phyloP scores from a whole-genome alignment of 2,113 vertebrate genomes.

The Grantiella picta region DNA sequence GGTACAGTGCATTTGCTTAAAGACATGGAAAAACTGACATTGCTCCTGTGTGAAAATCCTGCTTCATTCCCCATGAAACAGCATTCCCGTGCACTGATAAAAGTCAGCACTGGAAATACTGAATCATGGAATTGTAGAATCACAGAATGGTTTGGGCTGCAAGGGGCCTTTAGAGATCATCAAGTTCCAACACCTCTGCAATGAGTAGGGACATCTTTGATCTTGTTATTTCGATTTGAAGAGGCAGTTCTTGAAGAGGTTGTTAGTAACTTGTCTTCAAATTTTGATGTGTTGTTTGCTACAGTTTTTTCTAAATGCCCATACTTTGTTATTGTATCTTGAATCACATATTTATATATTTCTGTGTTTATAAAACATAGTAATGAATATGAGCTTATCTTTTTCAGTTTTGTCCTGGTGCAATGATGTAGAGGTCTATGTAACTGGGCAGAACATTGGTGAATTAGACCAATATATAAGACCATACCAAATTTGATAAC shows the following conservation, averaged over 20 bases:
- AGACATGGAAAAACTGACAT: not conserved
- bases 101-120: not conserved
- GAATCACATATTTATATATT: not conserved
- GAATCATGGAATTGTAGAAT: not conserved
- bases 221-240: not conserved
- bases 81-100: not conserved
- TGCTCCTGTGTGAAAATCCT: not conserved
- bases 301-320: not conserved
- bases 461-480: not conserved
- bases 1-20: not conserved
- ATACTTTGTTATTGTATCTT: not conserved
- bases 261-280: not conserved
- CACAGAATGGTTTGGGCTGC: not conserved
- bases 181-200: not conserved
- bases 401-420: not conserved
- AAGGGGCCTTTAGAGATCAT: not conserved
- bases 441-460: not conserved
- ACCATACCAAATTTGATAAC: not conserved
- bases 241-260: not conserved
- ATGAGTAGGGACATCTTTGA: not conserved
- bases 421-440: not conserved
- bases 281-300: not conserved
- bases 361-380: not conserved
- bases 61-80: not conserved
- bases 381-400: not conserved